Percentiles rank a stretch among this genome's conserved stretches.
These are phyloP conservation scores for Venturia canescens DNA, from an alignment of 1,140 invertebrate genomes.

Conservation along the genomic window DNA sequence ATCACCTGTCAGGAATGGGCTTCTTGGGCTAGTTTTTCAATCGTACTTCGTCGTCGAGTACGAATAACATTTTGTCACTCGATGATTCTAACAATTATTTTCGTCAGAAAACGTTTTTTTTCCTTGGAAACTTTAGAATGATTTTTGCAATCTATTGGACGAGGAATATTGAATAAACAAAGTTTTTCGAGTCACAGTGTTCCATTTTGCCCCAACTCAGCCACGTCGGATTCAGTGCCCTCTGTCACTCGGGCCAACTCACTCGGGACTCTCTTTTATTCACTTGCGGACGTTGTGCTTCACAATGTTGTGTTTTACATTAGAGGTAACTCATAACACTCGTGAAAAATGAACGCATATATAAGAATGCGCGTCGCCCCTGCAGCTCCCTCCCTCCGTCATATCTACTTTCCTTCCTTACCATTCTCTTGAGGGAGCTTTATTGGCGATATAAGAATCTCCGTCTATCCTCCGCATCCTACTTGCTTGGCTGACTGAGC, in stretches of 20 bases:
- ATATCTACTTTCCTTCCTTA: not conserved
- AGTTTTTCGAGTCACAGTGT: not conserved
- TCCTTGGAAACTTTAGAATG: too few relatives aligned
- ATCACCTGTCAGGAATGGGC: too few relatives aligned
- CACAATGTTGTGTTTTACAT: constrained; percentile 37
- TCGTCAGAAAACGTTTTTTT: too few relatives aligned
- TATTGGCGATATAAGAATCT: constrained; percentile 17
- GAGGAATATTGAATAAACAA: not conserved
- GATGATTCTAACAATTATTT: too few relatives aligned
- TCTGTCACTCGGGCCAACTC: not conserved
- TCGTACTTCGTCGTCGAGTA: too few relatives aligned
- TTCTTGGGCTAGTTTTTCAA: too few relatives aligned
- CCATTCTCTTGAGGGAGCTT: not conserved
- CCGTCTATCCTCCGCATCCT: not conserved
- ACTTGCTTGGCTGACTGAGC: constrained; percentile 5
- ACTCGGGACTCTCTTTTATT: constrained; percentile 26
- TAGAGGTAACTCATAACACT: constrained; percentile 27
- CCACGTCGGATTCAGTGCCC: not conserved
- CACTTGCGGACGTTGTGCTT: not conserved
- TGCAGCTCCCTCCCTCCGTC: not conserved
- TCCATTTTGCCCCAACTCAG: not conserved
- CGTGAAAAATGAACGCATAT: not conserved
- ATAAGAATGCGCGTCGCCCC: not conserved
- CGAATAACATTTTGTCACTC: too few relatives aligned
- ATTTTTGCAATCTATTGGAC: too few relatives aligned